Evolutionary conservation across 2,888 invertebrate genomes (phyloP).

Genomic region (Cephus rjabovi): DNA sequence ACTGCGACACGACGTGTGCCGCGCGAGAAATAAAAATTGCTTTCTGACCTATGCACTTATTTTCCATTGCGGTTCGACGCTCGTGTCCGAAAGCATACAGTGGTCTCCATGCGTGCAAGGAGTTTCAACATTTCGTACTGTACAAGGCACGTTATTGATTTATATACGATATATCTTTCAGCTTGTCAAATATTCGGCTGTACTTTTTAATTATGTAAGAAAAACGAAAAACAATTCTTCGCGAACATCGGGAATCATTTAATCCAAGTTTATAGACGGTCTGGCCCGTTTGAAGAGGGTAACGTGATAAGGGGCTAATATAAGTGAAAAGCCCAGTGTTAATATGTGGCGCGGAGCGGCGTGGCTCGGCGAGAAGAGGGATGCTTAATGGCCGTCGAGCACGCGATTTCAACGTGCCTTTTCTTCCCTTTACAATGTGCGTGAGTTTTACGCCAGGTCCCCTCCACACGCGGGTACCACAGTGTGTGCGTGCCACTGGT

Average conservation of each 20-base stretch:
- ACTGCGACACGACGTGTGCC: not conserved
- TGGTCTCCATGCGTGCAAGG: not conserved
- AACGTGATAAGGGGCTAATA: constrained; percentile 18
- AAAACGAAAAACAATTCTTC: not conserved
- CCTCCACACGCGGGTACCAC: not conserved
- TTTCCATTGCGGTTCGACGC: not conserved
- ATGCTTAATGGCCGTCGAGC: constrained; percentile 34
- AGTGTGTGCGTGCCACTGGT: not conserved
- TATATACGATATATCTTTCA: not conserved
- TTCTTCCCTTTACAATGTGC: constrained; percentile 15
- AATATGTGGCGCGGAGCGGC: constrained; percentile 29
- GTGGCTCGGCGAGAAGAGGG: constrained; percentile 17
- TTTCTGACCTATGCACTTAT: not conserved
- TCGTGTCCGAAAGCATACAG: not conserved
- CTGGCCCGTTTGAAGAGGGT: not conserved
- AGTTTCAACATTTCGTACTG: not conserved
- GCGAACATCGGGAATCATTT: not conserved
- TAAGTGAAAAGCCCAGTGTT: constrained; percentile 36
- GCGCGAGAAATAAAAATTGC: not conserved
- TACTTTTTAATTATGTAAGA: not conserved
- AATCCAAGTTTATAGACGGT: not conserved
- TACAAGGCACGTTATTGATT: not conserved
- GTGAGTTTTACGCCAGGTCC: not conserved
- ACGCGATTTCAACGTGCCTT: constrained; percentile 35
- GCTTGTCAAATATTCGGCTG: not conserved